Evolutionary conservation across 2,113 vertebrate genomes (phyloP), one percentile per base, ranked within the genome.

Genomic region (Xenus cinereus): DNA sequence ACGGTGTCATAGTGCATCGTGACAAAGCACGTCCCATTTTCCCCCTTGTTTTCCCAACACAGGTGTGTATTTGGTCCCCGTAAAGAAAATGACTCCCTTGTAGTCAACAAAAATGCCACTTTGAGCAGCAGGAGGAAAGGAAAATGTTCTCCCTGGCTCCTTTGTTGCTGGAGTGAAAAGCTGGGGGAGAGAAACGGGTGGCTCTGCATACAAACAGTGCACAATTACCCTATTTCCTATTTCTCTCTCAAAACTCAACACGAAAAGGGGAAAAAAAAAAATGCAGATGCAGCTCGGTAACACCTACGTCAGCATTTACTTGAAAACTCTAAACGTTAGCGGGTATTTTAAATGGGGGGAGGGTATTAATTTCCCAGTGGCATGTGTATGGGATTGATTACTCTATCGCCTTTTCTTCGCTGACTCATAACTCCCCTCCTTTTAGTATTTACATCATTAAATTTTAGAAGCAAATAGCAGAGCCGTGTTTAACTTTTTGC

Each of bases 1-100:
- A 22, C 1, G 3, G 43, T 0, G 2, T 23, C 12, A 8, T 11
- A 5, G 9, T 5, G 43, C 23, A 5, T 43, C 5, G 1, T 26
- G 14, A 32, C 35, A 2, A 14, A 9, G 5, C 4, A 2, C 7
- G 14, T 51, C 57, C 37, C 9, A 0, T 5, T 14, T 50, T 71
- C 8, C 28, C 45, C 23, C 0, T 35, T 19, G 19, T 33, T 82
- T 50, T 76, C 33, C 37, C 37, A 33, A 37, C 2, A 1, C 17
- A 14, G 18, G 45, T 18, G 22, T 12, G 27, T 33, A 57, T 64
- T 77, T 37, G 14, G 7, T n/a, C 37, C 43, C 16, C 9, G 1
- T 45, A 20, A 63, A 50, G 41, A 48, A 54, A 32, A 75, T 2
- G 3, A 14, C 5, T 53, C 26, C 59, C 30, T 23, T 14, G 32